phyloP scores from a whole-genome alignment of 2,797 vertebrate genomes.

The Poecilia velifera region DNA sequence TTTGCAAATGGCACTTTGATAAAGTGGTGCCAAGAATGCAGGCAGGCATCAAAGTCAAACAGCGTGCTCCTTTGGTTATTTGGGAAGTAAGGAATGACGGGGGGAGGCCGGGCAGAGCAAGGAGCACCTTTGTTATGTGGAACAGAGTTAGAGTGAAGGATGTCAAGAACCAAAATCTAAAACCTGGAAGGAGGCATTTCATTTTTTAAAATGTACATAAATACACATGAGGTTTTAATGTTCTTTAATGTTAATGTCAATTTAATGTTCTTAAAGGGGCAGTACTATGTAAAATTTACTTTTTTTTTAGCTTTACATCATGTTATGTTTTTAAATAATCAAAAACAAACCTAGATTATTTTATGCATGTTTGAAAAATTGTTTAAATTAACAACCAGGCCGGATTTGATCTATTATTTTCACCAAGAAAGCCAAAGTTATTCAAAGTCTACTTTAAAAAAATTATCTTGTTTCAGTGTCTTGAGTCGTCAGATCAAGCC shows the following conservation, averaged over 20 bases:
- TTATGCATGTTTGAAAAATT: too few species aligned
- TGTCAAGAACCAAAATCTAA: background rate
- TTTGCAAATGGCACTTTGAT: conserved; percentile 42
- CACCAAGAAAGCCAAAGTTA: background rate
- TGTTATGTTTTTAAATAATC: too few species aligned
- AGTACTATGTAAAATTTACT: too few species aligned
- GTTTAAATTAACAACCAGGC: background rate
- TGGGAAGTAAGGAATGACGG: conserved; percentile 7
- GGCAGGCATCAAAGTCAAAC: conserved; percentile 19
- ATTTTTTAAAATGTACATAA: background rate
- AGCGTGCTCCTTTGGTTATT: conserved; percentile 11
- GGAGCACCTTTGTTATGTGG: background rate
- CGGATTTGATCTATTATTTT: background rate
- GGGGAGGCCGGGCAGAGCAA: conserved; percentile 4
- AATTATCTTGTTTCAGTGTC: background rate
- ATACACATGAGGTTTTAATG: background rate
- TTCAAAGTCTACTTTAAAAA: background rate
- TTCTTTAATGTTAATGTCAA: background rate
- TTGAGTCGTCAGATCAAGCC: background rate
- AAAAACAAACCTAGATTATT: too few species aligned
- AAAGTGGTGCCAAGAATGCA: conserved; percentile 28
- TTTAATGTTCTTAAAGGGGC: background rate
- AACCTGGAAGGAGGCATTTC: background rate
- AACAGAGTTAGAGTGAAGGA: background rate
- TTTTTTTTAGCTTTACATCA: too few species aligned